A percentile compares a stretch with the other conserved stretches of the same genome.
phyloP scores from a whole-genome alignment of 2,888 invertebrate genomes.

The Platycnemis pennipes region DNA sequence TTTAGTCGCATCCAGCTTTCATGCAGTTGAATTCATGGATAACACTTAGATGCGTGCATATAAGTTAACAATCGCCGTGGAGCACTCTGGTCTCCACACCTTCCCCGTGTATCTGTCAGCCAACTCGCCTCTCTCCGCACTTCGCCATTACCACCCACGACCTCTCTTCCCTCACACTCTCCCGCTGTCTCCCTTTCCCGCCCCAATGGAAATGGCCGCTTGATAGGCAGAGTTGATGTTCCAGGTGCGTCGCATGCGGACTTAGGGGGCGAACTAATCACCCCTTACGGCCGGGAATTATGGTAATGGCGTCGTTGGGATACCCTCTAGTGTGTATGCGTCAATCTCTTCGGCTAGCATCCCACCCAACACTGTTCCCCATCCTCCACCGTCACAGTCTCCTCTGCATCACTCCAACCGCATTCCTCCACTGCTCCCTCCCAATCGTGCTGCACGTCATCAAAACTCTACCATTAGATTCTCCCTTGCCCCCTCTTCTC shows the following conservation, averaged over 20 bases:
- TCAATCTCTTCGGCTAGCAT: constrained; percentile 24
- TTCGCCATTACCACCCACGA: not conserved
- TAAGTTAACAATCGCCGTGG: not conserved
- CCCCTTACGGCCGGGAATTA: constrained; percentile 53
- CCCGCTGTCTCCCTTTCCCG: not conserved
- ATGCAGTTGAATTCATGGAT: no score
- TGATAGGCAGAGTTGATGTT: constrained; percentile 52
- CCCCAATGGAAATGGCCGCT: constrained; percentile 19
- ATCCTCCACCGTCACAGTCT: not conserved
- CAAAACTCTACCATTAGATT: no score
- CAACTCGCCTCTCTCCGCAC: constrained; percentile 53
- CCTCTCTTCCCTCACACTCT: not conserved
- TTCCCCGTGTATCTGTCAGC: constrained; percentile 73
- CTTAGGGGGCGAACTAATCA: constrained; percentile 42
- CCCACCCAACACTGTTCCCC: not conserved
- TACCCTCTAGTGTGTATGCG: not conserved
- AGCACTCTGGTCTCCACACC: constrained; percentile 72
- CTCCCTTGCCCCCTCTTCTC: not conserved
- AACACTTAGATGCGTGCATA: no score
- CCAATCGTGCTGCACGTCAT: no score
- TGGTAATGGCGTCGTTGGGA: constrained; percentile 35
- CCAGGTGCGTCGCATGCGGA: constrained; percentile 58
- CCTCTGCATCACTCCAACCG: not conserved
- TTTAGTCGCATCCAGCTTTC: no score
- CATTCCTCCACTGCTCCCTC: not conserved